phyloP scores from a whole-genome alignment of 37 sponge, comb jelly and placozoan genomes.

The Oopsacas minuta region DNA sequence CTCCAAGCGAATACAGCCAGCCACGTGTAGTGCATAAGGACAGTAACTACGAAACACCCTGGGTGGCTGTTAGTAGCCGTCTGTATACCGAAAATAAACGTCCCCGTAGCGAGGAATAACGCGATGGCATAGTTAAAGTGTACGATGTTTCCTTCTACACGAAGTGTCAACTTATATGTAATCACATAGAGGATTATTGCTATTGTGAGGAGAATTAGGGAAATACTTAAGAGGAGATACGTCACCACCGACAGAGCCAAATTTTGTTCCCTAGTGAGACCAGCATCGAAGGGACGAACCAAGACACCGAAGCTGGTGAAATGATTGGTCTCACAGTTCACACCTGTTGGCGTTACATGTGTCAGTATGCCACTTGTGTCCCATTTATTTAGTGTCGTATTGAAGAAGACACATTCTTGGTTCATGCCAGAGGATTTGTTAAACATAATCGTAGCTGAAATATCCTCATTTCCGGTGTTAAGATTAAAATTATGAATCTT shows the following conservation, averaged over 20 bases:
- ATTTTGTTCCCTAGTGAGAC: neutral
- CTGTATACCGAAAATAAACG: neutral
- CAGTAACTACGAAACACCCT: neutral
- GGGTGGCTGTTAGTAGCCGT: neutral
- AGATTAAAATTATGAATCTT: neutral
- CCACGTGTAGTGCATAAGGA: conserved; percentile 1
- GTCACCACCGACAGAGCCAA: neutral
- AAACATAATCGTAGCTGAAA: neutral
- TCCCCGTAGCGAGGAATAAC: neutral
- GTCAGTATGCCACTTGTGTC: neutral
- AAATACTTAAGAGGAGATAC: neutral
- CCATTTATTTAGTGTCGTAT: neutral
- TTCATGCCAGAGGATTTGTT: neutral
- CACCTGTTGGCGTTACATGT: neutral
- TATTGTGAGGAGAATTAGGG: neutral
- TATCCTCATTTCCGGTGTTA: neutral
- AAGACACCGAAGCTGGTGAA: neutral
- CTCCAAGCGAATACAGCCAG: neutral
- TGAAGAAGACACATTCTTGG: neutral
- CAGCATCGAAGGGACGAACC: neutral
- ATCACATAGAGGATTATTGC: neutral
- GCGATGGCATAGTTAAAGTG: neutral
- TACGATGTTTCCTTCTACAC: neutral
- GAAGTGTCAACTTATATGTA: neutral
- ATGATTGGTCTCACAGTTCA: neutral